Evolutionary conservation across 2,797 vertebrate species (phyloP).

Genomic region (Petrocephalus schoutedeni): DNA sequence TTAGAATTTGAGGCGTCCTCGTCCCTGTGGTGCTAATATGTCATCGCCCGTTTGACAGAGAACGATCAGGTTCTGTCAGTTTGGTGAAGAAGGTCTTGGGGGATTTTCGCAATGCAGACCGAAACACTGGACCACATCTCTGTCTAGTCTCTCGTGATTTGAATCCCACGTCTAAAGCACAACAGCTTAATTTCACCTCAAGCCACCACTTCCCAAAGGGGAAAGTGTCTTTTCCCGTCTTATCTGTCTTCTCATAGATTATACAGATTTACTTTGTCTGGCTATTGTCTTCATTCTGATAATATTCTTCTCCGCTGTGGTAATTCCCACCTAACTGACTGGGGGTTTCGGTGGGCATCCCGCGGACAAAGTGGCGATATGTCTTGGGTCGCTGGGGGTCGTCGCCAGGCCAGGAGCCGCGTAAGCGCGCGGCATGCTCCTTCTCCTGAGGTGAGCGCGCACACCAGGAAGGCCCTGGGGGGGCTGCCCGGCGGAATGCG

Average conservation of each 20-base stretch:
- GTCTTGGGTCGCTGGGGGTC: constrained; percentile 57
- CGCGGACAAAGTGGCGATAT: not conserved
- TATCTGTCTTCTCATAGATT: constrained; percentile 32
- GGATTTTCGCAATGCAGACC: not conserved
- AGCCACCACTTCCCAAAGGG: constrained; percentile 38
- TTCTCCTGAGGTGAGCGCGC: not conserved
- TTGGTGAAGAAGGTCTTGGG: not conserved
- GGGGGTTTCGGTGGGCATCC: constrained; percentile 20
- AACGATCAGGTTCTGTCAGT: not conserved
- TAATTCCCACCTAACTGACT: constrained; percentile 37
- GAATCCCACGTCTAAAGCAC: not conserved
- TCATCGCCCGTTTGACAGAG: not conserved
- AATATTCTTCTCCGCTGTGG: constrained; percentile 33
- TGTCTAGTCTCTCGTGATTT: too few species aligned
- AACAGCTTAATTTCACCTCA: constrained; percentile 31
- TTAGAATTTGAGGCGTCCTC: not conserved
- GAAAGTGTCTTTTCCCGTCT: constrained; percentile 20
- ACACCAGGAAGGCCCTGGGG: not conserved
- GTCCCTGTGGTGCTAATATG: not conserved
- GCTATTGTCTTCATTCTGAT: constrained; percentile 44
- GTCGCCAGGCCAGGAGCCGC: constrained; percentile 26
- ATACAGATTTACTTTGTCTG: constrained; percentile 22
- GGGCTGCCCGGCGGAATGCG: not conserved
- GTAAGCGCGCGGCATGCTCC: too few species aligned
- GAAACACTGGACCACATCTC: not conserved